Conservation (phyloP, 2,113 vertebrate species). For the Leptocoma aspasia region DNA sequence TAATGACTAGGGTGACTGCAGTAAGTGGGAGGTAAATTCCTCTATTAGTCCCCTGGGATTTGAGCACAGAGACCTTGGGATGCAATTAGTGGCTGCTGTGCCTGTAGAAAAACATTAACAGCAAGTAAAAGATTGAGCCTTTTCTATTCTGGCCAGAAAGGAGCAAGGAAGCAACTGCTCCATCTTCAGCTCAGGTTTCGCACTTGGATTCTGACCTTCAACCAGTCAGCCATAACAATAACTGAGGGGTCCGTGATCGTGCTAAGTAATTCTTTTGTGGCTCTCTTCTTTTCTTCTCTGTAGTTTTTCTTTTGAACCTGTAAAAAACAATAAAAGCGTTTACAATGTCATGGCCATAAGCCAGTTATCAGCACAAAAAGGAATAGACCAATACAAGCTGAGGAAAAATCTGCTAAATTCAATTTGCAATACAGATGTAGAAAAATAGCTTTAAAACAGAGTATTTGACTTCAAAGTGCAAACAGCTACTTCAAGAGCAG, state of each 20-base stretch:
- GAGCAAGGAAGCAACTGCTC: neutral
- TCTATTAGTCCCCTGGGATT: neutral
- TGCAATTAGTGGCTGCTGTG: constrained; percentile 7
- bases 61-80: neutral
- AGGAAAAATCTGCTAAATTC: neutral
- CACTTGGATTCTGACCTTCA: constrained; percentile 84
- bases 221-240: constrained; percentile 98
- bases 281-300: constrained; percentile 97
- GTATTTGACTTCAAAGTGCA: neutral
- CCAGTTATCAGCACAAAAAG: neutral
- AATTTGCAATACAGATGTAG: neutral
- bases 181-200: constrained; percentile 8
- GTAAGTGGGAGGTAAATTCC: neutral
- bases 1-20: neutral
- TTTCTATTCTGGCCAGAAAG: constrained; percentile 20
- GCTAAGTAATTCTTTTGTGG: constrained; percentile 96
- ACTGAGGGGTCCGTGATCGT: constrained; percentile 97
- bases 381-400: neutral
- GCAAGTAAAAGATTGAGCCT: constrained; percentile 10
- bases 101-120: constrained; percentile 50
- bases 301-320: constrained; percentile 99
- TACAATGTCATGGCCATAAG: neutral
- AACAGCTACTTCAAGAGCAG: neutral
- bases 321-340: constrained; percentile 33
- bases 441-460: neutral